Conservation (phyloP, 2,797 vertebrate genomes). For the Sarcophilus harrisii region DNA sequence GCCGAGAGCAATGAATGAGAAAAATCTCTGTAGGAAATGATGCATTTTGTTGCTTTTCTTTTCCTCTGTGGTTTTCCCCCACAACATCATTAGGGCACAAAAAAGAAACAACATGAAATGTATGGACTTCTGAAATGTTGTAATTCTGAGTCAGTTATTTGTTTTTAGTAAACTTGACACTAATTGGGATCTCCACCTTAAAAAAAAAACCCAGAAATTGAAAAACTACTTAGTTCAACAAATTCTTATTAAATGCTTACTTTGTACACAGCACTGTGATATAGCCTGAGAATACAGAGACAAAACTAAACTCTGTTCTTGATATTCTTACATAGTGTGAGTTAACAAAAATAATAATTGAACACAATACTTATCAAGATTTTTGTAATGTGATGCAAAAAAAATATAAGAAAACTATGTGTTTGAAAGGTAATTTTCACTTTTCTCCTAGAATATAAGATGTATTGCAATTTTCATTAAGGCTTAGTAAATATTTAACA, state of each 20-base stretch:
- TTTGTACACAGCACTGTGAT: neutral
- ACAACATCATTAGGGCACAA: neutral
- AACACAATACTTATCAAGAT: neutral
- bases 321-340: neutral
- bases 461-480: neutral
- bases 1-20: conserved; percentile 37
- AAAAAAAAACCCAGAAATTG: neutral
- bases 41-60: conserved; percentile 3
- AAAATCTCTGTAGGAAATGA: conserved; percentile 40
- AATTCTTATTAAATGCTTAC: neutral
- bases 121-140: conserved; percentile 1
- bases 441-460: neutral
- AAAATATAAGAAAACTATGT: neutral
- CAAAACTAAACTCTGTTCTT: neutral
- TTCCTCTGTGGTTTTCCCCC: neutral
- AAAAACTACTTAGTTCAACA: neutral
- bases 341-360: neutral
- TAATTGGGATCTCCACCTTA: neutral
- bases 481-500: conserved; percentile 43
- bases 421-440: neutral
- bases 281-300: neutral
- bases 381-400: neutral
- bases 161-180: conserved; percentile 6
- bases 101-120: neutral
- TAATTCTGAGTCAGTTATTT: neutral